Evolutionary conservation across 2,113 vertebrate genomes (phyloP).

Genomic region (Zosterops pallidus): DNA sequence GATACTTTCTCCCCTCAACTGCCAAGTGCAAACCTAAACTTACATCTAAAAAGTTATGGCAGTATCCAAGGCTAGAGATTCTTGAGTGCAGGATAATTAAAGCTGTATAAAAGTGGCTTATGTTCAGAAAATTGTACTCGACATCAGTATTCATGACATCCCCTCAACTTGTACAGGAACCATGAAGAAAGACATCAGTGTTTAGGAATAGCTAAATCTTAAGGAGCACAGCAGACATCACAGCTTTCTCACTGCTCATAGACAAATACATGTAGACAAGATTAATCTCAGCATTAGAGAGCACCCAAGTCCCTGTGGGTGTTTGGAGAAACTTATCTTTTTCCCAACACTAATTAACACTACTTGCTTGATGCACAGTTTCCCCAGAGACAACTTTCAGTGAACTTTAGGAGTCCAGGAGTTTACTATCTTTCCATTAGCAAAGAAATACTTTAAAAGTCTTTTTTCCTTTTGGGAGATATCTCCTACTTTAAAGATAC

Average conservation of each 20-base stretch:
- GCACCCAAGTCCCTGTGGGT: background rate
- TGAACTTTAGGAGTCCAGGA: background rate
- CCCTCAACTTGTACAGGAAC: background rate
- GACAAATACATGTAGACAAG: background rate
- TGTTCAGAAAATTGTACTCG: background rate
- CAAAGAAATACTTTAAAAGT: background rate
- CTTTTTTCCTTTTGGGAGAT: background rate
- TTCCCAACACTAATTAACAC: background rate
- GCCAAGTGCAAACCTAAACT: background rate
- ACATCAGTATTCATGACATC: background rate
- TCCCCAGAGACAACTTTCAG: background rate
- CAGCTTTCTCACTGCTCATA: background rate
- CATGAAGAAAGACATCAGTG: background rate
- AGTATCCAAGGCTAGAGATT: background rate
- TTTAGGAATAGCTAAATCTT: background rate
- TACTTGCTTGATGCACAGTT: background rate
- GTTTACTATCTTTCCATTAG: background rate
- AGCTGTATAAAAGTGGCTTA: background rate
- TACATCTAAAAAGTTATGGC: background rate
- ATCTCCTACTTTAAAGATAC: background rate
- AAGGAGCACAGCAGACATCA: background rate
- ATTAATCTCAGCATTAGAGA: background rate
- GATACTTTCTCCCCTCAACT: background rate
- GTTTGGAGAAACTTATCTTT: background rate
- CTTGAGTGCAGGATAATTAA: background rate